Base-by-base conservation (phyloP, 2,113 vertebrate genomes). In the Prunella fulvescens region DNA sequence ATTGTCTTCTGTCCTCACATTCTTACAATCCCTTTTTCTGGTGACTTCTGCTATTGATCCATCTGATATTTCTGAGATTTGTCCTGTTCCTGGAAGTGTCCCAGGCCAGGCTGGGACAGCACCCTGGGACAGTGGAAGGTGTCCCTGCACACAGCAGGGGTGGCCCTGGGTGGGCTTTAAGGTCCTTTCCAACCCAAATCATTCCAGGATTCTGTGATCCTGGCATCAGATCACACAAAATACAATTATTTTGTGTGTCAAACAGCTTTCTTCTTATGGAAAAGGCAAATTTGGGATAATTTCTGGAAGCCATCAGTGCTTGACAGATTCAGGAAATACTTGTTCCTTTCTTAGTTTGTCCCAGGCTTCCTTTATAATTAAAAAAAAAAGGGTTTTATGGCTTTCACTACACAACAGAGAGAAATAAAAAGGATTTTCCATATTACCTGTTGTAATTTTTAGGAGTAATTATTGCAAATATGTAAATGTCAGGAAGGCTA, bases 271-370 rank as follows among this genome's bases (percentile, higher is more conserved):
- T 58, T 64, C 18, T 45, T 10, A 4, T 6, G 31, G 62, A 39
- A 78, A 81, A 89, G 31, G 26, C 54, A 67, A 70, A 70, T 90
- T 93, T 90, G 64, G 56, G 47, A 71, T 24, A 29, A 79, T 74
- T 84, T 71, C 45, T 67, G 69, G 48, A 64, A 62, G 18, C 42
- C 1, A 4, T 24, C 16, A 3, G 31, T 25, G 8, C 45, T 69
- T 39, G n/a, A 10, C 11, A 61, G 42, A 62, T 33, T 57, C 69
- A 71, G 89, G 54, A 81, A 78, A 81, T 23, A 47, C 3, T 10
- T 47, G 1, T 64, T 86, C 12, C 60, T 42, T 82, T 71, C 39
- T 26, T 22, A 62, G 20, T 58, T 83, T 73, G 39, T 62, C 39
- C 24, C 11, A 47, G 28, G 12, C 26, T 69, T 90, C 31, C 18